Conservation (phyloP, 1,140 invertebrate genomes). For the Leptopilina boulardi region DNA sequence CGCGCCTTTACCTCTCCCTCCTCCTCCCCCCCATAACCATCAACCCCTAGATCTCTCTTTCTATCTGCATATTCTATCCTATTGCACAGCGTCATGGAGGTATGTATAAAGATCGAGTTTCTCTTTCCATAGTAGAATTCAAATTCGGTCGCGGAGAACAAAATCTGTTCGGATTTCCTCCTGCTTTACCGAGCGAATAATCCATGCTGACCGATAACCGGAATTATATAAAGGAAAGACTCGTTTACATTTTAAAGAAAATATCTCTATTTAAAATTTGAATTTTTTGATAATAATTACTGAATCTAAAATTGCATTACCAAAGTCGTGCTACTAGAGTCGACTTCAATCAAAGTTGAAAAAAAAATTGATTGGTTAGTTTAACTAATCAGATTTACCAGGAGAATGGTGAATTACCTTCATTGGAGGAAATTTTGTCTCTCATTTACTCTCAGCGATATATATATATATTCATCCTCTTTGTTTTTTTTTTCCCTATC, state of each 20-base stretch:
- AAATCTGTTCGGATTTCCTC: slow-evolving; percentile 31
- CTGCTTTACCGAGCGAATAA: slow-evolving; percentile 24
- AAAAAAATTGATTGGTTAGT: slow-evolving; percentile 32
- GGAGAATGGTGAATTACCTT: slow-evolving; percentile 8
- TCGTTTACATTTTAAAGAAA: not conserved
- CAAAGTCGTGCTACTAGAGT: too few relatives aligned
- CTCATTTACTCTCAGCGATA: slow-evolving; percentile 47
- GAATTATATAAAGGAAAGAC: slow-evolving; percentile 12
- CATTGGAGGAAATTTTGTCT: slow-evolving; percentile 52
- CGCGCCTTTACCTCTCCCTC: slow-evolving; percentile 68
- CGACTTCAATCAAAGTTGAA: slow-evolving; percentile 11
- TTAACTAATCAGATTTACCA: slow-evolving; percentile 24
- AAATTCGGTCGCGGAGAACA: not conserved
- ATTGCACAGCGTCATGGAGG: slow-evolving; percentile 50
- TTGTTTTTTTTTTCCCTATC: slow-evolving; percentile 74
- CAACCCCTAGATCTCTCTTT: slow-evolving; percentile 42
- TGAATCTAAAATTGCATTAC: too few relatives aligned
- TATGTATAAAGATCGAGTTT: slow-evolving; percentile 34
- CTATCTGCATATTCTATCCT: slow-evolving; percentile 61
- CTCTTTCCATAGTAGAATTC: slow-evolving; percentile 20
- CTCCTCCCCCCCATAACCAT: slow-evolving; percentile 32
- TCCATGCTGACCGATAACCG: not conserved
- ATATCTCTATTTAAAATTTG: too few relatives aligned
- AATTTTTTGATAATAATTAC: too few relatives aligned
- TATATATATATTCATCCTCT: too few relatives aligned